Base-by-base conservation (phyloP, 37 sponge, comb jelly and placozoan genomes). In the Dysidea cf. avara region DNA sequence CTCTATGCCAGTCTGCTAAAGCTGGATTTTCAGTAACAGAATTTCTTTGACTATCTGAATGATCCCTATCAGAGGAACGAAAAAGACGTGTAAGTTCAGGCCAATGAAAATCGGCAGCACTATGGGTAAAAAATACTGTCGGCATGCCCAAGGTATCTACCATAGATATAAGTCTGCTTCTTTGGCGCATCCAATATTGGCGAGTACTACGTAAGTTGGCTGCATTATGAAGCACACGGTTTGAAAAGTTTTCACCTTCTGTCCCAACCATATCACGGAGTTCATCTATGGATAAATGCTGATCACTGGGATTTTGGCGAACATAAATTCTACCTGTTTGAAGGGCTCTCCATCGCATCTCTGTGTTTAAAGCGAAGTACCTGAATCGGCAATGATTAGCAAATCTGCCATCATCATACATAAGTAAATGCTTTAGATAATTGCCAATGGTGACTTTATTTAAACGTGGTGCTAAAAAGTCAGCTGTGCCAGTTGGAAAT, bases 111-210 rank as follows among this genome's bases (percentile, higher is more conserved):
- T n/a, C n/a, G n/a, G n/a, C n/a, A n/a, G n/a, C n/a, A n/a, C n/a
- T n/a, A n/a, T n/a, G n/a, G n/a, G n/a, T n/a, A n/a, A n/a, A n/a
- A n/a, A n/a, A n/a, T n/a, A n/a, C n/a, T n/a, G 72, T 69, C 1
- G 72, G 79, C 14, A 77, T 34, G 0, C 72, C 85, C 0, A 83
- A 71, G 20, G 76, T 75, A 56, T 76, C 77, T 1, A 74, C 70
- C 77, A 83, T 75, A 28, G 77, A 49, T 17, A 77, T 71, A 34
- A 84, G 31, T 1, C 51, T 37, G 43, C 61, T 65, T 17, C 84
- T 55, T 39, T 83, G 84, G 5, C 49, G 63, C 3, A 73, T 36
- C 83, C 74, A 82, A 34, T 75, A 82, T 33, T 83, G 84, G 13
- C 66, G 20, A 11, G 85, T 69, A 13, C 79, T 73, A 63, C 70